phyloP scores from a whole-genome alignment of 2,888 invertebrate genomes.

The Crocallis elinguaria region DNA sequence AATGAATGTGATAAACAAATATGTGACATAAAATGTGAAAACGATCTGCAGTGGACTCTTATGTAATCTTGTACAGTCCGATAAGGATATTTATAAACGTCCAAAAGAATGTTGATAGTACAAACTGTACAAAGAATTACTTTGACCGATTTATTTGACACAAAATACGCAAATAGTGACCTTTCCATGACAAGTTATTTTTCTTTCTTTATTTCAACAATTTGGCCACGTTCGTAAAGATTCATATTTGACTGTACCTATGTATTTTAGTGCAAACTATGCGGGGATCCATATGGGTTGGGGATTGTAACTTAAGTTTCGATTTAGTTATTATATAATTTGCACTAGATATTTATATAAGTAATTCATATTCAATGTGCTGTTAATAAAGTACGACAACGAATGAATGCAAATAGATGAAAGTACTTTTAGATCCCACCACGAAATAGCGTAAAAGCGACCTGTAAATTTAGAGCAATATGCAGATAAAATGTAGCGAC shows the following conservation, averaged over 20 bases:
- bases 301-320: slow-evolving; percentile 17
- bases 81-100: too few relatives aligned
- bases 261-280: slow-evolving; percentile 15
- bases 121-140: too few relatives aligned
- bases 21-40: slow-evolving; percentile 46
- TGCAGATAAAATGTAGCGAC: not conserved
- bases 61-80: too few relatives aligned
- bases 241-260: too few relatives aligned
- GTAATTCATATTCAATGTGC: not conserved
- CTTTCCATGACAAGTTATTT: too few relatives aligned
- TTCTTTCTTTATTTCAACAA: too few relatives aligned
- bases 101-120: too few relatives aligned
- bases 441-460: not conserved
- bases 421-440: slow-evolving; percentile 19
- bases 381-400: slow-evolving; percentile 8
- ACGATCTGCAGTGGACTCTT: slow-evolving; percentile 29
- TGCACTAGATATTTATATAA: slow-evolving; percentile 2
- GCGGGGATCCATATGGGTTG: slow-evolving; percentile 8
- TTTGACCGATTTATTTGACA: too few relatives aligned
- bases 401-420: slow-evolving; percentile 20
- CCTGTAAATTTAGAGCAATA: too few relatives aligned
- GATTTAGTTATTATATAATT: slow-evolving; percentile 16
- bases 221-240: too few relatives aligned
- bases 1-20: slow-evolving; percentile 44
- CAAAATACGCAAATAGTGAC: too few relatives aligned